Conservation (phyloP, 2,113 vertebrate genomes). For the Axis porcinus region DNA sequence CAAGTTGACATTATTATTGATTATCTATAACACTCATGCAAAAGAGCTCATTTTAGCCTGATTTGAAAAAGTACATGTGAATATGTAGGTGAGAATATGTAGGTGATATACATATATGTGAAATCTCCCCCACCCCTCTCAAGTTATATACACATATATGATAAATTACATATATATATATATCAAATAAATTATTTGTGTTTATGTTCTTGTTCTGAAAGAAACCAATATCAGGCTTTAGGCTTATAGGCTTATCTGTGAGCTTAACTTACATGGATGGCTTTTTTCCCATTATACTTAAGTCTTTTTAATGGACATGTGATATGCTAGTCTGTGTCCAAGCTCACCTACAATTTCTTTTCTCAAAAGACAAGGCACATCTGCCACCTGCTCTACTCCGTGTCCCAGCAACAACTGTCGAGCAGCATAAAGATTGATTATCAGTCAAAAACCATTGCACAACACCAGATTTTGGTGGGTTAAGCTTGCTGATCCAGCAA, state of each 20-base stretch:
- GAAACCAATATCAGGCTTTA: neutral
- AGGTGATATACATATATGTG: neutral
- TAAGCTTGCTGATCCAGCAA: conserved; percentile 98
- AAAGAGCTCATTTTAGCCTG: conserved; percentile 3
- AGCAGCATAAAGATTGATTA: conserved; percentile 96
- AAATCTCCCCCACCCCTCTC: neutral
- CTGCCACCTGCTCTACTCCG: conserved; percentile 93
- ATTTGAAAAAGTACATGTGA: neutral
- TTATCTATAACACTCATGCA: neutral
- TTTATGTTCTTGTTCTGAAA: conserved; percentile 26
- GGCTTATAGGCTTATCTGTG: neutral
- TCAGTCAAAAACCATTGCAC: conserved; percentile 94
- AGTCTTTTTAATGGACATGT: conserved; percentile 80
- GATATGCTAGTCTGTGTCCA: conserved; percentile 85
- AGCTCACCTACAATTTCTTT: conserved; percentile 90
- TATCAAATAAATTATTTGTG: neutral
- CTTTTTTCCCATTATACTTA: conserved; percentile 72
- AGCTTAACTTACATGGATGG: conserved; percentile 57
- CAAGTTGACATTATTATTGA: neutral
- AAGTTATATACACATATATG: neutral
- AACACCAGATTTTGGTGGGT: conserved; percentile 95
- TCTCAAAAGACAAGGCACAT: conserved; percentile 94
- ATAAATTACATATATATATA: neutral
- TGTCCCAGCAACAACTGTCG: conserved; percentile 96
- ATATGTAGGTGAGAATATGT: neutral